phyloP scores from a whole-genome alignment of 2,113 vertebrate species.

The Sinosuthora webbiana region DNA sequence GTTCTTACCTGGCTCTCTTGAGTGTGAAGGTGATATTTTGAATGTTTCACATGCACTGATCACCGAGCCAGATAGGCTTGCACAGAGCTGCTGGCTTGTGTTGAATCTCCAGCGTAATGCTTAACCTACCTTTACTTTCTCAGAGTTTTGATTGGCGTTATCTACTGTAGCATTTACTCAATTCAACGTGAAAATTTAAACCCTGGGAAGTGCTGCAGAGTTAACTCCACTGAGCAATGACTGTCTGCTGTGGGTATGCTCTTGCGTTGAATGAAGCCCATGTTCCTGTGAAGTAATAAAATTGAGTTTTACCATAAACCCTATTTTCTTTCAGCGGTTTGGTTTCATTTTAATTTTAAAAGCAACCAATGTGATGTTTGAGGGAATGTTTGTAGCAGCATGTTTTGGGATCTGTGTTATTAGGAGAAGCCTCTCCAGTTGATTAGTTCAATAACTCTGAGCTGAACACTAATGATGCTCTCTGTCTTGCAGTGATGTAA shows the following conservation, averaged over 20 bases:
- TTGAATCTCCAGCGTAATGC: background rate
- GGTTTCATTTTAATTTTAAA: constrained; percentile 37
- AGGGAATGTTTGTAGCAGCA: constrained; percentile 22
- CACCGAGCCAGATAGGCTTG: background rate
- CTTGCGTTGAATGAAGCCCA: background rate
- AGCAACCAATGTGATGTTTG: background rate
- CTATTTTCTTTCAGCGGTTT: background rate
- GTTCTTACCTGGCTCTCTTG: background rate
- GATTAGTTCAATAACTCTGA: constrained; percentile 28
- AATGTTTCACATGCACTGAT: background rate
- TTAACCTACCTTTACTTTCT: background rate
- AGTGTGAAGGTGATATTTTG: background rate
- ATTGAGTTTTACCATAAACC: constrained; percentile 5
- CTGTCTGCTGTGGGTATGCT: background rate
- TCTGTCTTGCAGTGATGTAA: background rate
- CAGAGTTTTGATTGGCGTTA: background rate
- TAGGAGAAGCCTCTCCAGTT: constrained; percentile 19
- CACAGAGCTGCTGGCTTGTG: background rate
- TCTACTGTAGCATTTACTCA: background rate
- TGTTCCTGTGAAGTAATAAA: constrained; percentile 13
- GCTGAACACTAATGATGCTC: background rate
- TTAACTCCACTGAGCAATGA: background rate
- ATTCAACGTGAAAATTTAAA: background rate
- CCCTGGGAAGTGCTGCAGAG: background rate
- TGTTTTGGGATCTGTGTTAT: background rate